A percentile compares a stretch with the other conserved stretches of the same genome.
Conservation (phyloP, 2,113 vertebrate genomes). For the Pseudorasbora parva region DNA sequence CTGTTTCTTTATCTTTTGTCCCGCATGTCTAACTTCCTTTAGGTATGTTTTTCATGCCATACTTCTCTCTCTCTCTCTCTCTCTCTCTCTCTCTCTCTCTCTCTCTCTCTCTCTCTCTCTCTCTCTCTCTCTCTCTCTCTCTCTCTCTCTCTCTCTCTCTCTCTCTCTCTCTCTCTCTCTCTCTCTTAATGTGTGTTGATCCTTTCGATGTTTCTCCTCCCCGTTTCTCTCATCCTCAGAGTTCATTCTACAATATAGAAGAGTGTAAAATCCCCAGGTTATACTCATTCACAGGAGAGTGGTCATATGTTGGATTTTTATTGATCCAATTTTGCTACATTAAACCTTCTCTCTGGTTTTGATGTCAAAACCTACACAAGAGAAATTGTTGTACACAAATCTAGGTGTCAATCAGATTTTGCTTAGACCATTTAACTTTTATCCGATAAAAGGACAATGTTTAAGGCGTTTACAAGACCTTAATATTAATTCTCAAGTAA, state of each 20-base stretch:
- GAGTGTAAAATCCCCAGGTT: not conserved
- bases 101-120: not conserved
- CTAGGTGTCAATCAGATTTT: not conserved
- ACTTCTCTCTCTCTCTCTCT: not conserved
- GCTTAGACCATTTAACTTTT: not conserved
- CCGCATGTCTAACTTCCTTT: not conserved
- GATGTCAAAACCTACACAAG: not conserved
- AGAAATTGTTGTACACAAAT: not conserved
- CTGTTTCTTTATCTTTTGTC: not conserved
- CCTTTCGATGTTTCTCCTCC: not conserved
- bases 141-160: not conserved
- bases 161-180: too few species aligned
- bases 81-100: not conserved
- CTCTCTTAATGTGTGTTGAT: not conserved
- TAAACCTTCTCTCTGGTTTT: not conserved
- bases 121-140: not conserved
- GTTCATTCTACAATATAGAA: not conserved
- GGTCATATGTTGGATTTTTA: not conserved
- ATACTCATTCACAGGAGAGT: not conserved
- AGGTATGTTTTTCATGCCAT: not conserved
- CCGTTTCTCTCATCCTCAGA: not conserved
- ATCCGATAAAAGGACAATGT: not conserved
- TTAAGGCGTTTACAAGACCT: not conserved
- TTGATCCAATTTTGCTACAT: too few species aligned
- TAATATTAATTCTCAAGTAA: not conserved